Percentiles rank a stretch among this genome's conserved stretches.
phyloP scores from a whole-genome alignment of 2,797 vertebrate genomes.

The Strix occidentalis region DNA sequence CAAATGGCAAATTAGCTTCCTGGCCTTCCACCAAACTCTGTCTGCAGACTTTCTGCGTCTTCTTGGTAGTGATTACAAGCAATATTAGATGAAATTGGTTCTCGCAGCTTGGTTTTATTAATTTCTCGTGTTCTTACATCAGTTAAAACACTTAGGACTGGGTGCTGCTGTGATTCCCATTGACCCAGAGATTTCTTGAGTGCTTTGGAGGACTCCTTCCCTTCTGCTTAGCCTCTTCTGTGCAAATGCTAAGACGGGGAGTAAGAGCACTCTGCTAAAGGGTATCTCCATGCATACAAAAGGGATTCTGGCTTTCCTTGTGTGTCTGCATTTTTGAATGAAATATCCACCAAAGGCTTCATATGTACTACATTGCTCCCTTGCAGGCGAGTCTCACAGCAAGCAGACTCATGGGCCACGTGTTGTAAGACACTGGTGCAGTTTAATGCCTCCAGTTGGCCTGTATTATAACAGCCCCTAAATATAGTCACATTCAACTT shows the following conservation, averaged over 20 bases:
- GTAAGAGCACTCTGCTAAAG: not conserved
- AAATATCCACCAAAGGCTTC: not conserved
- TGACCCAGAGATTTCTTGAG: conserved; percentile 27
- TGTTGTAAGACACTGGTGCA: not conserved
- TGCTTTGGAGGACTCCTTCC: not conserved
- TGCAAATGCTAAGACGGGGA: not conserved
- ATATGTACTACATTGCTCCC: rapidly evolving
- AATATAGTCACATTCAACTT: not conserved
- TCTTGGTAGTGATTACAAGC: conserved; percentile 14
- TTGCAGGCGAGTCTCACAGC: not conserved
- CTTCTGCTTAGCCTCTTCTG: not conserved
- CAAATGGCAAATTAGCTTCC: conserved; percentile 51
- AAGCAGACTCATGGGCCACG: not conserved
- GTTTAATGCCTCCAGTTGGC: not conserved
- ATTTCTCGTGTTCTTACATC: conserved; percentile 43
- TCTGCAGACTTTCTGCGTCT: not conserved
- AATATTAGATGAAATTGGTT: conserved; percentile 32
- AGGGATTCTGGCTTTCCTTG: not conserved
- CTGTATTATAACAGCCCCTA: not conserved
- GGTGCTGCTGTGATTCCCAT: not conserved
- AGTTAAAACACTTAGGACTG: conserved; percentile 18
- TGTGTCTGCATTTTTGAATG: not conserved
- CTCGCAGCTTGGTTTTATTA: conserved; percentile 25
- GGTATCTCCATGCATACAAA: not conserved
- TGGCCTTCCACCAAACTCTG: conserved; percentile 39